Evolutionary conservation across 2,797 vertebrate genomes (phyloP), one percentile per base, ranked within the genome.

Genomic region (Ptychobarbus kaznakovi): DNA sequence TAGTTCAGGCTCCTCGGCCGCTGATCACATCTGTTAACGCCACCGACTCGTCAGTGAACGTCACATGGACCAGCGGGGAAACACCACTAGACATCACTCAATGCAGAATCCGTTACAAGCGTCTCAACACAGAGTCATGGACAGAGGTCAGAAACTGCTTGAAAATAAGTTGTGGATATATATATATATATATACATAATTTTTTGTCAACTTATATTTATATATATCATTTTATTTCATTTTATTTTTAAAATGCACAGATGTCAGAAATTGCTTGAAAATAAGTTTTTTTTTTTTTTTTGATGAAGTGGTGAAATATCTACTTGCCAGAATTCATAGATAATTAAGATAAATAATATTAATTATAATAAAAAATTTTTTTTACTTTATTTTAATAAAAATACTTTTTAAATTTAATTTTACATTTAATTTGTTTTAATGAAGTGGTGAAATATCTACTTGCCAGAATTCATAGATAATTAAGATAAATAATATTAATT

Each of bases 1-100:
- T 56, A 91, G 91, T 56, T 20, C 76, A 87, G 76, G 35, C 86
- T 72, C 82, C 90, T 28, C 18, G n/a, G 49, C 91, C 91, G 1
- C 7, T 25, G 16, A 76, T 88, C 63, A 77, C 25, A 58, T 87
- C 72, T 56, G 72, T 90, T 18, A 56, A 46, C 28, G 38, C 35
- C 18, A 84, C 84, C 58, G 44, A 66, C 3, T 77, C 86, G 3
- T 88, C 90, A 1, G 0, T 90, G 18, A 79, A 35, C 6, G 49
- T 90, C 49, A 66, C 73, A 6, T 91, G 91, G 90, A 72, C 2
- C 11, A 79, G 32, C 4, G 3, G 25, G 63, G 12, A 13, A 0
- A 18, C 3, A 1, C 1, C 40, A 22, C 49, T 51, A 4, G 16
- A 16, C 0, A 32, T 15, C 20, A 22, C 35, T 3, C 25, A 25